Evolutionary conservation across 2,888 invertebrate species (phyloP).

Genomic region (Drosophila aldrichi): DNA sequence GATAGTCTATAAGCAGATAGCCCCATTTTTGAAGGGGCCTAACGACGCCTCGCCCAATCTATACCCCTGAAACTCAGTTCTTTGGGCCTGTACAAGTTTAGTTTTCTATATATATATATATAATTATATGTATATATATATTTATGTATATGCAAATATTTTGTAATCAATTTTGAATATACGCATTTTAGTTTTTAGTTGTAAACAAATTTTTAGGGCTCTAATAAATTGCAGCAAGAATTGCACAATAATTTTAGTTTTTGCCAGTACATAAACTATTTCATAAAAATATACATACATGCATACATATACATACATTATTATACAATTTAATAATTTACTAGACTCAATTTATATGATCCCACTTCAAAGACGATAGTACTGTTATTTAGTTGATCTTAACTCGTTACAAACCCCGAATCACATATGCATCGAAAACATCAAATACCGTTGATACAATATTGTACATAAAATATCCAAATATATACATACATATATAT

Average conservation of each 20-base stretch:
- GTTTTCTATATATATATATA: slow-evolving; percentile 31
- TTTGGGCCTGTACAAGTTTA: slow-evolving; percentile 61
- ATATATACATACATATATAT: slow-evolving; percentile 12
- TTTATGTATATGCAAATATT: slow-evolving; percentile 51
- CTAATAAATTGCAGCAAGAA: slow-evolving; percentile 70
- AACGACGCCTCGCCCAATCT: slow-evolving; percentile 1
- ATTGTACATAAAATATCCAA: slow-evolving; percentile 47
- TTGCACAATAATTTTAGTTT: slow-evolving; percentile 51
- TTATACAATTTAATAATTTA: slow-evolving; percentile 23
- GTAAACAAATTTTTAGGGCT: slow-evolving; percentile 75
- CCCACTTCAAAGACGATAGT: slow-evolving; percentile 39
- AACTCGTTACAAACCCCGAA: slow-evolving; percentile 37
- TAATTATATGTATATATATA: slow-evolving; percentile 19
- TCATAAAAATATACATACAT: slow-evolving; percentile 14
- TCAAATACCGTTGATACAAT: slow-evolving; percentile 22
- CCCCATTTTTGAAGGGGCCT: slow-evolving; percentile 69
- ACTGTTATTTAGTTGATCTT: slow-evolving; percentile 77
- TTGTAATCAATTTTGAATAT: slow-evolving; percentile 72
- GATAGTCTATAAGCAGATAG: slow-evolving; percentile 63
- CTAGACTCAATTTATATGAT: slow-evolving; percentile 47
- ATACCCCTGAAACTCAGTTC: slow-evolving; percentile 46
- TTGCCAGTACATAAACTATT: slow-evolving; percentile 44
- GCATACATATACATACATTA: slow-evolving; percentile 1
- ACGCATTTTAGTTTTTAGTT: slow-evolving; percentile 69
- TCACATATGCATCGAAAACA: slow-evolving; percentile 31